Base-by-base conservation (phyloP, 2,113 vertebrate species). In the Miniopterus natalensis region DNA sequence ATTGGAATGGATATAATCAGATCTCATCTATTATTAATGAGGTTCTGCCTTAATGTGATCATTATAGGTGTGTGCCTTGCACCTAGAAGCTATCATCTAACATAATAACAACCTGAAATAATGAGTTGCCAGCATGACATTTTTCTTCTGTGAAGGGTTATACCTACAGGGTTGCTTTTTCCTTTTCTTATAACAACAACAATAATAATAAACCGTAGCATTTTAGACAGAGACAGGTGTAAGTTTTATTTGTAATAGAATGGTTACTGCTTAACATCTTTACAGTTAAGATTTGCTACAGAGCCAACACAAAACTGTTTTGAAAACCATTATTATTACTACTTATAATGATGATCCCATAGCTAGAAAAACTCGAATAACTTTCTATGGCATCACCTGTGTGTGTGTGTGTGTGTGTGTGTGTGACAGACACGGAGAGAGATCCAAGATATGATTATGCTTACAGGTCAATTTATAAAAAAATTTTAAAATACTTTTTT, bases 21-120 rank as follows among this genome's bases (percentile, higher is more conserved):
- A 93, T 40, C n/a, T 95, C 66, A 91, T 95, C 63, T 97, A 97
- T 97, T 98, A 98, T 96, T 98, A 96, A 97, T 93, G 78, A 85
- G 9, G 42, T 96, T 94, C 84, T 97, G 55, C 31, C 45, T 96
- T 97, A 96, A 97, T 93, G 79, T 96, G 90, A 90, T 97, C 77
- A 61, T 98, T 98, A 90, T 36, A 94, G 86, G 87, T 86, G 11
- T 83, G 63, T 91, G 83, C 77, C 81, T 88, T 94, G 84, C 75
- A 94, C 90, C 89, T 95, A 83, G 93, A 96, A 97, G 86, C 42
- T 77, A 77, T 79, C 71, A 61, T 84, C 80, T 90, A 96, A 95
- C 59, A 70, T 90, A 97, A 79, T 92, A 95, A 70, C 47, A 97
- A 90, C 20, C 55, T 57, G 20, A 45, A 98, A 94, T 94, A 98